Evolutionary conservation across 2,888 invertebrate genomes (phyloP).

Genomic region (Netelia virgata): DNA sequence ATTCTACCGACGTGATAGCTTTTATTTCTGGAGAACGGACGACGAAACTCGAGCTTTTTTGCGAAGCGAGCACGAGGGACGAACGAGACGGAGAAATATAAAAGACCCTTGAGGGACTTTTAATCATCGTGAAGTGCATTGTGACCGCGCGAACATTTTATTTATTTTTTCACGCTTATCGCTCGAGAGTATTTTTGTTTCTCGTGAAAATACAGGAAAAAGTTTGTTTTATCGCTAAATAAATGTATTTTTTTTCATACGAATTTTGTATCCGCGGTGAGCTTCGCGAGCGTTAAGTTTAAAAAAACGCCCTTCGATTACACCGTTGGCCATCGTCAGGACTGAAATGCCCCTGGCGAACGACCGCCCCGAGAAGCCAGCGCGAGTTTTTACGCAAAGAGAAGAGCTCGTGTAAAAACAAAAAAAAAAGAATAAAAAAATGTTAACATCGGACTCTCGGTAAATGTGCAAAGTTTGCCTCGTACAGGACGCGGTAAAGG

Average conservation of each 20-base stretch:
- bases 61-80: too few relatives aligned
- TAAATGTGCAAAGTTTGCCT: constrained; percentile 59
- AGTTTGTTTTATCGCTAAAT: not conserved
- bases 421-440: constrained; percentile 27
- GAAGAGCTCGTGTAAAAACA: constrained; percentile 10
- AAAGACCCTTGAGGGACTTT: not conserved
- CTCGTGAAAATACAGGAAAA: not conserved
- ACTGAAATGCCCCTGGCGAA: constrained; percentile 41
- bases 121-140: not conserved
- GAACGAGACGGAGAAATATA: too few relatives aligned
- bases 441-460: constrained; percentile 6
- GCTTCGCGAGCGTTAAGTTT: not conserved
- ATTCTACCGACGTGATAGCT: too few relatives aligned
- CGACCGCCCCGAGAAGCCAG: constrained; percentile 21
- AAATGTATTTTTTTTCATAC: not conserved
- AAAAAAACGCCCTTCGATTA: constrained; percentile 27
- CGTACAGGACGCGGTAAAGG: constrained; percentile 57
- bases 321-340: constrained; percentile 17
- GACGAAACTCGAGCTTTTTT: too few relatives aligned
- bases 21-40: too few relatives aligned
- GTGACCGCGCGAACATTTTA: not conserved
- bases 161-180: not conserved
- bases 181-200: not conserved
- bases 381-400: constrained; percentile 20
- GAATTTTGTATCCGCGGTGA: constrained; percentile 8